A percentile compares a stretch with the other conserved stretches of the same genome.
Conservation (phyloP, 2,888 invertebrate genomes). For the Parnassius glacialis region DNA sequence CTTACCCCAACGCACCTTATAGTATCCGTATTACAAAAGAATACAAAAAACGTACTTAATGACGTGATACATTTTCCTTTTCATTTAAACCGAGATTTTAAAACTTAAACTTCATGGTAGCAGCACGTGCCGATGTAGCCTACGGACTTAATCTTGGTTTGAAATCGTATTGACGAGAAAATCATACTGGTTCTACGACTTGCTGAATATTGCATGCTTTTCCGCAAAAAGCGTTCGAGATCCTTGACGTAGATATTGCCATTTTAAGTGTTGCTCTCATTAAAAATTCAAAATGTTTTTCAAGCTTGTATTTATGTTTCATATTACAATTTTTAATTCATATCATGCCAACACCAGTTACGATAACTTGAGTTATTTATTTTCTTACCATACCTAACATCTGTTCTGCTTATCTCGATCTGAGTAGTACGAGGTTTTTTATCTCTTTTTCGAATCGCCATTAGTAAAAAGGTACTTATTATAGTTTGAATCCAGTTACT, state of each 20-base stretch:
- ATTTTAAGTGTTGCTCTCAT: constrained; percentile 31
- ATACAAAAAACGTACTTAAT: no score
- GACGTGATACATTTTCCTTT: background rate
- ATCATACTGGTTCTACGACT: constrained; percentile 39
- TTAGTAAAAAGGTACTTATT: no score
- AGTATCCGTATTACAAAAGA: background rate
- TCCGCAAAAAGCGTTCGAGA: constrained; percentile 39
- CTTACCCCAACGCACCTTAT: no score
- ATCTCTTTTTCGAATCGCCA: constrained; percentile 13
- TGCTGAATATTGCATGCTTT: constrained; percentile 43
- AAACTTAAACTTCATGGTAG: constrained; percentile 24
- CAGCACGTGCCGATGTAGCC: constrained; percentile 45
- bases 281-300: constrained; percentile 31
- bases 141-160: constrained; percentile 37
- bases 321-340: constrained; percentile 28
- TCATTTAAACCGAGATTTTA: constrained; percentile 19
- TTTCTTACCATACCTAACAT: constrained; percentile 24
- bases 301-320: constrained; percentile 25
- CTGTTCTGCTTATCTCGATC: constrained; percentile 25
- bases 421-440: constrained; percentile 23
- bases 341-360: constrained; percentile 30
- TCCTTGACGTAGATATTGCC: constrained; percentile 39
- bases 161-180: constrained; percentile 42
- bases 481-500: no score
- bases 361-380: constrained; percentile 28